A percentile compares a stretch with the other conserved stretches of the same genome.
These are phyloP conservation scores for Musca domestica DNA, from an alignment of 1,140 invertebrate species.

Conservation along the genomic window DNA sequence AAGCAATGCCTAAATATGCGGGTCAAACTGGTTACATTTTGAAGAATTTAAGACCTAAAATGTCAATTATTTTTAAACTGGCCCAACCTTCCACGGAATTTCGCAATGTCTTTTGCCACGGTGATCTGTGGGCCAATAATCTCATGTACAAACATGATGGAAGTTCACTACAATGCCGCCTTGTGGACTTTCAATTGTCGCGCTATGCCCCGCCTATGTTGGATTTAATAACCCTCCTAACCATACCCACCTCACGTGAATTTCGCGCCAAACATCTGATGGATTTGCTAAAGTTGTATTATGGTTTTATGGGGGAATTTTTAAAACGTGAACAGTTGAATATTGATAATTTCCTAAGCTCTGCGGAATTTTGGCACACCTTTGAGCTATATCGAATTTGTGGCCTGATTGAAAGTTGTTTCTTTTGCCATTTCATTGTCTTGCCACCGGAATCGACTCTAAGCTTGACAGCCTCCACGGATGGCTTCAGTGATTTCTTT, in stretches of 20 bases:
- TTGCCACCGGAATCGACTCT: conserved; percentile 47
- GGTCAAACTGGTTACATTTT: conserved; percentile 42
- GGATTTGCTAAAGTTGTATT: conserved; percentile 56
- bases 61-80: conserved; percentile 53
- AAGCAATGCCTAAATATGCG: conserved; percentile 44
- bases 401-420: conserved; percentile 56
- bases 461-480: conserved; percentile 48
- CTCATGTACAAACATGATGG: conserved; percentile 60
- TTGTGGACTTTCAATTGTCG: conserved; percentile 66
- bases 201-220: conserved; percentile 58
- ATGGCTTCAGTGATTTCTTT: conserved; percentile 52
- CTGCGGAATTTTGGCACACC: conserved; percentile 51
- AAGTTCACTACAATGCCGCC: conserved; percentile 52
- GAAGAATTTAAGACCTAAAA: conserved; percentile 46
- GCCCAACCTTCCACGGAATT: conserved; percentile 55
- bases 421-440: conserved; percentile 56
- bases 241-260: conserved; percentile 55
- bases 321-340: conserved; percentile 48
- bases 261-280: conserved; percentile 54
- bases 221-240: conserved; percentile 58
- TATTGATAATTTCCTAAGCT: conserved; percentile 49
- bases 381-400: conserved; percentile 54
- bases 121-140: conserved; percentile 65
- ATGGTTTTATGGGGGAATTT: conserved; percentile 52
- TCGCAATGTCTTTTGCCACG: conserved; percentile 61